Conservation (phyloP, 2,888 invertebrate genomes). For the Ametastegia equiseti region DNA sequence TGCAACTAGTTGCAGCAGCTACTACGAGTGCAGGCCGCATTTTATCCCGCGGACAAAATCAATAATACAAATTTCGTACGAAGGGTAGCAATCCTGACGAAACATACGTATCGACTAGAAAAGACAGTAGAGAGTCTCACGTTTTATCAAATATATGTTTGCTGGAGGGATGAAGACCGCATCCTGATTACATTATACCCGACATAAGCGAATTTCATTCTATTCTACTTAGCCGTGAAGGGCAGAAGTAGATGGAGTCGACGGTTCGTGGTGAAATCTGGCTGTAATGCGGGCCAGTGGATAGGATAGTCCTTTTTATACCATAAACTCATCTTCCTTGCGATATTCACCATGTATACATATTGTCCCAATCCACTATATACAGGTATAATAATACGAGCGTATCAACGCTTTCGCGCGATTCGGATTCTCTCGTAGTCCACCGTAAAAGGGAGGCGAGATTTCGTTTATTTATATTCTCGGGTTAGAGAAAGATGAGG, state of each 20-base stretch:
- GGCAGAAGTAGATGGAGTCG: constrained; percentile 41
- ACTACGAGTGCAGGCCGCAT: constrained; percentile 13
- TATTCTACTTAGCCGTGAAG: constrained; percentile 46
- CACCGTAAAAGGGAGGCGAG: constrained; percentile 12
- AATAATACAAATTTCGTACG: constrained; percentile 26
- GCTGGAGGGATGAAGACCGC: background rate
- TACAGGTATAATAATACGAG: background rate
- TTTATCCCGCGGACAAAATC: constrained; percentile 15
- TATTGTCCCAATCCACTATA: background rate
- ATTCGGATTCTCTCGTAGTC: constrained; percentile 1
- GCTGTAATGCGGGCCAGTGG: constrained; percentile 22
- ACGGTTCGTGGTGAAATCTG: constrained; percentile 37
- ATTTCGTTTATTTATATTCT: constrained; percentile 34
- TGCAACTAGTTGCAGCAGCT: constrained; percentile 42
- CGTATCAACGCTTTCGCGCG: background rate
- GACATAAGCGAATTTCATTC: constrained; percentile 45
- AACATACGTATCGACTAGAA: background rate
- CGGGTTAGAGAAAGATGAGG: background rate
- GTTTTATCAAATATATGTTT: constrained; percentile 37
- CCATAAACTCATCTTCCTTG: constrained; percentile 36
- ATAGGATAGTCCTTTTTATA: constrained; percentile 20
- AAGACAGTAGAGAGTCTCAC: background rate
- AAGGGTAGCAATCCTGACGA: background rate
- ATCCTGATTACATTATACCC: constrained; percentile 47
- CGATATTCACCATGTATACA: constrained; percentile 8